A percentile compares a stretch with the other conserved stretches of the same genome.
Conservation (phyloP, 1,140 invertebrate genomes). For the Pentalonia nigronervosa region DNA sequence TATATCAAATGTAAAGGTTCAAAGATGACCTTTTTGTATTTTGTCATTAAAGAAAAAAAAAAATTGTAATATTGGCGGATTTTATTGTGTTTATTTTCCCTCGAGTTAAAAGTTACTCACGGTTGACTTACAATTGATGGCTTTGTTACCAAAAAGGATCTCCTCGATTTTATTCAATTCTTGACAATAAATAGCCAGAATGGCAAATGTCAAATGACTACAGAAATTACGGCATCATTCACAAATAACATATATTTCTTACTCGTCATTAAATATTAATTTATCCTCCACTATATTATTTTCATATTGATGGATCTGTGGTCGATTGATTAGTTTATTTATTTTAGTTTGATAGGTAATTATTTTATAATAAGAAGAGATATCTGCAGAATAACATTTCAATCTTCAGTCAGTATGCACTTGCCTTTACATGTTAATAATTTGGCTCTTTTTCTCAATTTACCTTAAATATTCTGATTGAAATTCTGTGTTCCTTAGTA, state of each 20-base stretch:
- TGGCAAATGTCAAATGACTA: background rate
- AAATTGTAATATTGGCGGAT: background rate
- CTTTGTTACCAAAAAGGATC: background rate
- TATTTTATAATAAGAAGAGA: too few relatives aligned
- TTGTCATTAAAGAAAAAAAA: background rate
- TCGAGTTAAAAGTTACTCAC: background rate
- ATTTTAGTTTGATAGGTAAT: too few relatives aligned
- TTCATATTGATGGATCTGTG: background rate
- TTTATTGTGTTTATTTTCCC: conserved; percentile 2
- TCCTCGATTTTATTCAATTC: background rate
- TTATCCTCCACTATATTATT: background rate
- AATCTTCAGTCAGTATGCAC: too few relatives aligned
- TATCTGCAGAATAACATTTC: too few relatives aligned
- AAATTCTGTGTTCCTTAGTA: too few relatives aligned
- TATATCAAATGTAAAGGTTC: background rate
- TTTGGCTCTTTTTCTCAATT: too few relatives aligned
- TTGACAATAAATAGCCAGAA: background rate
- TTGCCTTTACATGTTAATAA: too few relatives aligned
- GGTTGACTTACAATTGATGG: background rate
- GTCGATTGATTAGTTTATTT: too few relatives aligned
- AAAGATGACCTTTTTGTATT: background rate
- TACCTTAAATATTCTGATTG: too few relatives aligned
- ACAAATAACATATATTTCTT: background rate
- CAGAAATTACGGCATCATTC: background rate
- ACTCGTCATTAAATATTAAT: background rate